These are phyloP conservation scores for Aleiodes leptofemur DNA, from an alignment of 2,888 invertebrate species.

Conservation along the genomic window DNA sequence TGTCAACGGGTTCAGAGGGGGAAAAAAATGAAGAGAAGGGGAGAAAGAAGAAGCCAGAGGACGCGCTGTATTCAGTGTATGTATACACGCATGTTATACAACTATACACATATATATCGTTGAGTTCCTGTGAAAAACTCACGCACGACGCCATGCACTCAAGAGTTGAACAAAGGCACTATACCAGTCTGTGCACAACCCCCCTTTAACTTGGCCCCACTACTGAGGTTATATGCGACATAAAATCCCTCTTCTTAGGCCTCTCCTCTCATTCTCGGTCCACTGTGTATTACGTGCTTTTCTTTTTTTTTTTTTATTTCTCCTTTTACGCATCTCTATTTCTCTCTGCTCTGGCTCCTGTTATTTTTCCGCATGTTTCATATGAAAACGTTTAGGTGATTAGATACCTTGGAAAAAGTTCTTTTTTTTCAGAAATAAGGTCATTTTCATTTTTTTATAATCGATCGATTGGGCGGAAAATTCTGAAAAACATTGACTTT, in stretches of 20 bases:
- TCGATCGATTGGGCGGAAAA: too few species aligned
- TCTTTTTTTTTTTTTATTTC: constrained; percentile 13
- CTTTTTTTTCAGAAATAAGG: too few species aligned
- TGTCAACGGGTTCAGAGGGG: neutral
- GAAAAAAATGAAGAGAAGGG: neutral
- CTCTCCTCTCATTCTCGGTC: constrained; percentile 20
- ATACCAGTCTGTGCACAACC: constrained; percentile 25
- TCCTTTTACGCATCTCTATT: neutral
- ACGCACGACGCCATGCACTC: constrained; percentile 43
- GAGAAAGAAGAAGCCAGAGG: constrained; percentile 7
- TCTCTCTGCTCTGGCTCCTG: too few species aligned
- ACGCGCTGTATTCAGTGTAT: constrained; percentile 3
- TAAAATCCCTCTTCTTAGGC: constrained; percentile 30
- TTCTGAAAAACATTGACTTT: too few species aligned
- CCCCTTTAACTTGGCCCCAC: constrained; percentile 46
- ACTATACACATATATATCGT: constrained; percentile 34
- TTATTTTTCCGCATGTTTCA: too few species aligned
- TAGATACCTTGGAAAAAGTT: too few species aligned
- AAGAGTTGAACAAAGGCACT: constrained; percentile 49
- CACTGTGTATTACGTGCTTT: constrained; percentile 16
- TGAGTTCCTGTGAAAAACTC: constrained; percentile 47
- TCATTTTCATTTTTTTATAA: too few species aligned
- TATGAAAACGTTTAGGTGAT: too few species aligned
- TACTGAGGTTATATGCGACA: constrained; percentile 27
- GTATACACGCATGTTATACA: constrained; percentile 38